Conservation (phyloP, 1,140 invertebrate species). For the Zaprionus davidi region DNA sequence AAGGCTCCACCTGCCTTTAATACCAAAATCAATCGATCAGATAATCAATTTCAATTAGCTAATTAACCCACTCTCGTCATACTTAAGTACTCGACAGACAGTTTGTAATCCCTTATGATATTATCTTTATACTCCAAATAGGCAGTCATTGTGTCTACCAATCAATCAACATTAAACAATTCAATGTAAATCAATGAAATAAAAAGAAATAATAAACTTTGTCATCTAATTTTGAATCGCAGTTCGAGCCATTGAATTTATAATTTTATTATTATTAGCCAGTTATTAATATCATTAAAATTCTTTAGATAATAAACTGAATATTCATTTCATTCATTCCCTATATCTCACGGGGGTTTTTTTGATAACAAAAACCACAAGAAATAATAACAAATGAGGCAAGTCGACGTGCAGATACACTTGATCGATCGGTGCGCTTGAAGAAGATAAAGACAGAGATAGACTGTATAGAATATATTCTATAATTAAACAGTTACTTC, state of each 20-base stretch:
- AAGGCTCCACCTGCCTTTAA: neutral
- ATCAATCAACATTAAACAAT: neutral
- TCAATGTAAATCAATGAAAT: neutral
- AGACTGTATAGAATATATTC: neutral
- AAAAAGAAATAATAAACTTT: neutral
- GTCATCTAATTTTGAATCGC: too few relatives aligned
- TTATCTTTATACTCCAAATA: conserved; percentile 1
- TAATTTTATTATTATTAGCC: neutral
- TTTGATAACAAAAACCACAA: neutral
- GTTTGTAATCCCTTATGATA: neutral
- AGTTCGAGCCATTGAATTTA: neutral
- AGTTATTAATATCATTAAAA: neutral
- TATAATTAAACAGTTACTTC: neutral
- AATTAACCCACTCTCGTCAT: neutral
- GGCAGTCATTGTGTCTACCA: neutral
- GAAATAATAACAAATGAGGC: neutral
- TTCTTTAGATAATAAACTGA: conserved; percentile 25
- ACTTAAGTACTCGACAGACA: neutral
- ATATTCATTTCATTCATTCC: neutral
- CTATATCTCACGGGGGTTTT: neutral
- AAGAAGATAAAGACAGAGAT: neutral
- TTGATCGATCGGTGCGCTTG: neutral
- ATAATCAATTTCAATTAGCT: conserved; percentile 3
- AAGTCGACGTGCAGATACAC: conserved; percentile 1
- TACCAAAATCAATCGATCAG: conserved; percentile 6